Conservation (phyloP, 2,113 vertebrate genomes). For the Chloroceryle aenea region DNA sequence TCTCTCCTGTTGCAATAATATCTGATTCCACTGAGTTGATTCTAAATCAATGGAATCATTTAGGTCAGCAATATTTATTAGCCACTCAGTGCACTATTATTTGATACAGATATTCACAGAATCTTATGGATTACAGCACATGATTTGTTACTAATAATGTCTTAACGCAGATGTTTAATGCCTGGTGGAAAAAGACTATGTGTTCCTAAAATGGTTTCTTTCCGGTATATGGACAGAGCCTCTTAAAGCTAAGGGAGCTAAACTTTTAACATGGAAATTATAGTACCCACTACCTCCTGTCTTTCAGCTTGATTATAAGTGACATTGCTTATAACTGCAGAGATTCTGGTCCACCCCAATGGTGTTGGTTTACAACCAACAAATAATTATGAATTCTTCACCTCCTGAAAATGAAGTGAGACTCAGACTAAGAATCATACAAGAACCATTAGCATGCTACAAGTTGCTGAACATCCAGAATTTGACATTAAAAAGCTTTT, state of each 20-base stretch:
- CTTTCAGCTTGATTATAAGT: constrained; percentile 40
- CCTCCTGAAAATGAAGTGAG: constrained; percentile 49
- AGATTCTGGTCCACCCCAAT: constrained; percentile 52
- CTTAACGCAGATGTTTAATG: neutral
- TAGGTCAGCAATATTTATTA: neutral
- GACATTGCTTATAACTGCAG: constrained; percentile 44
- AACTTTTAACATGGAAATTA: neutral
- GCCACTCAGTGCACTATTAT: constrained; percentile 27
- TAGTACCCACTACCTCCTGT: neutral
- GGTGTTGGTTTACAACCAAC: constrained; percentile 58
- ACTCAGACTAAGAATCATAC: constrained; percentile 41
- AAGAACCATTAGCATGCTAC: constrained; percentile 24
- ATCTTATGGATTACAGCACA: constrained; percentile 42
- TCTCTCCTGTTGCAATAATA: neutral
- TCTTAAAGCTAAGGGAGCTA: constrained; percentile 18
- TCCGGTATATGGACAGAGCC: neutral
- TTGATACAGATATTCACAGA: constrained; percentile 24
- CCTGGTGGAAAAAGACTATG: neutral
- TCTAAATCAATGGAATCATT: neutral
- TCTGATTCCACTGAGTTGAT: neutral
- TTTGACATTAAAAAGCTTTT: constrained; percentile 51
- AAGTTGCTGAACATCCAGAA: constrained; percentile 43
- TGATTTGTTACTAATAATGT: neutral
- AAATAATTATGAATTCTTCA: constrained; percentile 62
- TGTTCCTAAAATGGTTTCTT: constrained; percentile 18